phyloP scores from a whole-genome alignment of 2,113 vertebrate species.

The Calyptommatus sinebrachiatus region DNA sequence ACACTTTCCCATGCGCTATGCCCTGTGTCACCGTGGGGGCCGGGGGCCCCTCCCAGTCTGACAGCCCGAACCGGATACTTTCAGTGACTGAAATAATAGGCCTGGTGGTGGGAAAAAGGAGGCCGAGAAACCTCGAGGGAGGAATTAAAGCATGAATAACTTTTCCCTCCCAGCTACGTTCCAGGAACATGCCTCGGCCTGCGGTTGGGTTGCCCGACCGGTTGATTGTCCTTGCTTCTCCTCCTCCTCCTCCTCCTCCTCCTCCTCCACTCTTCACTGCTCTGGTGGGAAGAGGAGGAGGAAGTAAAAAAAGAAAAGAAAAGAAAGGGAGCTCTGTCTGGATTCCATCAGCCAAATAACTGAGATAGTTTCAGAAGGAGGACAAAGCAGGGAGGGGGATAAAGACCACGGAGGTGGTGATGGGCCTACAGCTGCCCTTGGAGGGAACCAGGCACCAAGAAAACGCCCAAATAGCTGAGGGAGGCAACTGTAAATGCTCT shows the following conservation, averaged over 20 bases:
- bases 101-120: conserved; percentile 54
- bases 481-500: not conserved
- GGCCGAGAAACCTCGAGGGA: conserved; percentile 57
- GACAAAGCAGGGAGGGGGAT: no score
- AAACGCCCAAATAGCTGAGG: not conserved
- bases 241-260: conserved; percentile 20
- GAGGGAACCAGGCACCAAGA: rapidly evolving
- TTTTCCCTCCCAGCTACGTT: conserved; percentile 50
- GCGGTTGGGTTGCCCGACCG: conserved; percentile 53
- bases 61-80: conserved; percentile 66
- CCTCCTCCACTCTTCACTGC: no score
- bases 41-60: conserved; percentile 60
- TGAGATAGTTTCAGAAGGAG: conserved; percentile 17
- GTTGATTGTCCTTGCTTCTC: conserved; percentile 50
- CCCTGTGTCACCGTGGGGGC: conserved; percentile 51
- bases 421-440: not conserved
- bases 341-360: conserved; percentile 48
- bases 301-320: no score
- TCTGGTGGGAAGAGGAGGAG: no score
- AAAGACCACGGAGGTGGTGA: not conserved
- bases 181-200: conserved; percentile 58
- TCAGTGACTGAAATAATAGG: conserved; percentile 55
- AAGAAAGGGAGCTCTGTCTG: conserved; percentile 49
- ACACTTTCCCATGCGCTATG: conserved; percentile 66
- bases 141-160: conserved; percentile 57